Conservation (phyloP, 2,888 invertebrate species). For the Aspidiotus destructor region DNA sequence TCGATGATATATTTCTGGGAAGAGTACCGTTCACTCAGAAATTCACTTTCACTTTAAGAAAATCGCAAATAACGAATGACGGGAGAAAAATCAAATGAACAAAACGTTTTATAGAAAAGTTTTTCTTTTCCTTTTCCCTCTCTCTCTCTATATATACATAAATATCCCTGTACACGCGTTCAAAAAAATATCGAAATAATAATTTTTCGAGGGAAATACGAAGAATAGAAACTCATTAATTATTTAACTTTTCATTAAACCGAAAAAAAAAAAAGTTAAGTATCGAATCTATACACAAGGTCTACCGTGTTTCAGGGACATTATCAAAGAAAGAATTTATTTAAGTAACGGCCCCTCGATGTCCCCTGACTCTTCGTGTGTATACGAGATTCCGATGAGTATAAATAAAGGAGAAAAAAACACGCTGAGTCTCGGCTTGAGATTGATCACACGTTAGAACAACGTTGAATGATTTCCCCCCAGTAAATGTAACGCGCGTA, state of each 20-base stretch:
- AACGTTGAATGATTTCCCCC: slow-evolving; percentile 30
- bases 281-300: slow-evolving; percentile 26
- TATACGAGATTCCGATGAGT: slow-evolving; percentile 27
- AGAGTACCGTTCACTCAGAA: slow-evolving; percentile 2
- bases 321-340: slow-evolving; percentile 24
- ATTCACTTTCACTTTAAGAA: background rate
- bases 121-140: slow-evolving; percentile 14
- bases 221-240: slow-evolving; percentile 28
- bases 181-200: slow-evolving; percentile 26
- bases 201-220: slow-evolving; percentile 26
- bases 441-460: slow-evolving; percentile 32
- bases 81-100: slow-evolving; percentile 21
- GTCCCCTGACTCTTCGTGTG: slow-evolving; percentile 24
- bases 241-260: slow-evolving; percentile 31
- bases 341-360: slow-evolving; percentile 26
- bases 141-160: slow-evolving; percentile 5
- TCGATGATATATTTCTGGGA: background rate
- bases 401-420: slow-evolving; percentile 6
- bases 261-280: slow-evolving; percentile 19
- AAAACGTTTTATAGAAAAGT: slow-evolving; percentile 29
- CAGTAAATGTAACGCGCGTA: slow-evolving; percentile 22
- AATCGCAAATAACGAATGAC: slow-evolving; percentile 2
- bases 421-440: slow-evolving; percentile 13
- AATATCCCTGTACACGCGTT: slow-evolving; percentile 1
- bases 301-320: slow-evolving; percentile 26